Percentiles rank a stretch among this genome's conserved stretches.
Evolutionary conservation across 2,113 vertebrate genomes (phyloP).

Genomic region (Glaucomys volans): DNA sequence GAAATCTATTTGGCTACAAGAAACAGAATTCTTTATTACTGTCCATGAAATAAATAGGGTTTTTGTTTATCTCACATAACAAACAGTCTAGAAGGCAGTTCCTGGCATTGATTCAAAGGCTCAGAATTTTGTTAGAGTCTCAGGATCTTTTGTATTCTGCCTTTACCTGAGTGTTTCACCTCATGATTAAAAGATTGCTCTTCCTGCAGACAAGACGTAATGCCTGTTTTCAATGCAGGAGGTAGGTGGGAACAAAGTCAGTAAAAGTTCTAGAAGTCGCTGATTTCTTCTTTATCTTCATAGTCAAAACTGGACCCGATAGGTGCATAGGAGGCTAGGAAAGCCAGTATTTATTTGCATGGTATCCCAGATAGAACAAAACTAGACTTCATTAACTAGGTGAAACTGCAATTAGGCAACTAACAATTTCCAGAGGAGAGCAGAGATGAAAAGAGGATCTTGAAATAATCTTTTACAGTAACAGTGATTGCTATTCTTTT

Average conservation of each 20-base stretch:
- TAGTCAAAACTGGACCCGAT: not conserved
- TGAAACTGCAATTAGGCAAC: not conserved
- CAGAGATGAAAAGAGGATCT: not conserved
- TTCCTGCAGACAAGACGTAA: not conserved
- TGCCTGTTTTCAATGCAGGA: not conserved
- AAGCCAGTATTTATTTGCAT: not conserved
- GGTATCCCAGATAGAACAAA: not conserved
- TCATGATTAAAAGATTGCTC: not conserved
- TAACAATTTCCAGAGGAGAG: not conserved
- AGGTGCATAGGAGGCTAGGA: not conserved
- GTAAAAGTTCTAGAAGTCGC: not conserved
- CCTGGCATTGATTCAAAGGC: not conserved
- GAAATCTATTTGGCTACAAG: not conserved
- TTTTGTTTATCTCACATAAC: not conserved
- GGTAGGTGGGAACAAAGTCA: not conserved
- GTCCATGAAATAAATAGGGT: not conserved
- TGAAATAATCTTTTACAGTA: not conserved
- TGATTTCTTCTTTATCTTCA: not conserved
- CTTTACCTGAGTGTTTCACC: not conserved
- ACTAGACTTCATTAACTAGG: not conserved
- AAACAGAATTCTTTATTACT: not conserved
- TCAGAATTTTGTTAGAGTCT: not conserved
- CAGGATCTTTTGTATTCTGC: not conserved
- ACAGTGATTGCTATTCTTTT: not conserved
- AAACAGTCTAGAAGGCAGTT: not conserved